Evolutionary conservation across 2,113 vertebrate species (phyloP), one percentile per base, ranked within the genome.

Genomic region (Leptobrachium ailaonicum): DNA sequence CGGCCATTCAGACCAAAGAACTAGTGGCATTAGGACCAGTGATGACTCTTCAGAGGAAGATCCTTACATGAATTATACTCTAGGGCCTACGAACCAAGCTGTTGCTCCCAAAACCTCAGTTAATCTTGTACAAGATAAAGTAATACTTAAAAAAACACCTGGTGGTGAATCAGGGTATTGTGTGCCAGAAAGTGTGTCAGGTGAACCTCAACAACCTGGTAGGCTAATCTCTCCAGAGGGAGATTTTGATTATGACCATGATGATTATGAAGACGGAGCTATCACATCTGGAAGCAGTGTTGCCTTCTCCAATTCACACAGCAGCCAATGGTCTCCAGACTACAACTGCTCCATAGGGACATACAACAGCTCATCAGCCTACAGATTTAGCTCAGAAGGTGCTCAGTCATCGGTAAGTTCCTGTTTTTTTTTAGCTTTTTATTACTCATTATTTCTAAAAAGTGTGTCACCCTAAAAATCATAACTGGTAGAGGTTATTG

Each of bases 31-130:
- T 88, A 90, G 97, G 20, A 99, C 96, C 0, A 98, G 97, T 0
- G 98, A 99, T 20, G 97, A 98, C 86, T 99, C 98, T 0, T 98
- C 97, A 0, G 97, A 98, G 85, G 98, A 99, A 81, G 98, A 99
- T 87, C 97, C 97, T 0, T 99, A 98, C 13, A 95, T 97, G 91
- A 98, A 98, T 1, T 96, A 98, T 0, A 92, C 92, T 0, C 86
- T 96, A 83, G 90, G 90, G 83, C 87, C 95, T 81, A 69, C 86
- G 6, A 73, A 87, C 63, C 92, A 86, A 76, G 76, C 76, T 47
- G 76, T 79, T 0, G 72, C 88, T 84, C 77, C 85, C 75, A 1
- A 86, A 58, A 76, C 43, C 78, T 91, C 86, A 11, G 75, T 90
- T 13, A 80, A 90, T 0, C 85, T 92, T 0, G 76, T 72, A 47